phyloP scores from a whole-genome alignment of 2,797 vertebrate genomes.

The Euphonia xanthogaster region DNA sequence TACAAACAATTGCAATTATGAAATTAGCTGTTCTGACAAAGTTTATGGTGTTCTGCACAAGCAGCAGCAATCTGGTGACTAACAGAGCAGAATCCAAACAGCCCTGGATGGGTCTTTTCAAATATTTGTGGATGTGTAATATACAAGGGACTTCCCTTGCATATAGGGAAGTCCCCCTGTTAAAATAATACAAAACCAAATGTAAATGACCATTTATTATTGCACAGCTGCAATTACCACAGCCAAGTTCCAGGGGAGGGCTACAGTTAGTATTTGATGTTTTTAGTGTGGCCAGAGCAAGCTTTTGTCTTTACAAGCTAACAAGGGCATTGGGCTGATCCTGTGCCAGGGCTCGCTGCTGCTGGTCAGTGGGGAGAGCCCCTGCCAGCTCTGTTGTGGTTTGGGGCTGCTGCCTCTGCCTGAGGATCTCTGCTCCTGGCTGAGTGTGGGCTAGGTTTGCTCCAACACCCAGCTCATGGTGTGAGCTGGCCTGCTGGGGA shows the following conservation, averaged over 20 bases:
- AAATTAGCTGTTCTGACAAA: neutral
- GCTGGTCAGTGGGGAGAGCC: neutral
- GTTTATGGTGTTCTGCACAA: neutral
- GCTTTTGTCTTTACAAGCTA: neutral
- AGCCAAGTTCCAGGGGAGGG: neutral
- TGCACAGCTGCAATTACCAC: neutral
- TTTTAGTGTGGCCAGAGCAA: neutral
- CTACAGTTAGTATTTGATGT: accelerated
- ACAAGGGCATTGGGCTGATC: neutral
- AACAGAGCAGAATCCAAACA: neutral
- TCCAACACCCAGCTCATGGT: accelerated
- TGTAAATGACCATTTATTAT: neutral
- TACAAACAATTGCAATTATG: neutral
- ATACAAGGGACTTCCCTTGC: neutral
- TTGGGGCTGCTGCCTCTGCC: neutral
- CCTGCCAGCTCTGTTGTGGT: accelerated
- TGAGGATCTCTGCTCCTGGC: accelerated
- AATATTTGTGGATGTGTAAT: neutral
- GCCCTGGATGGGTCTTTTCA: neutral
- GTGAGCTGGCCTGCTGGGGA: neutral
- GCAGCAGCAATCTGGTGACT: neutral
- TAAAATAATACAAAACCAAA: neutral
- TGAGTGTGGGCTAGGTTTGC: neutral
- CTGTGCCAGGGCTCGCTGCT: neutral
- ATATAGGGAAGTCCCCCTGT: neutral